These are phyloP conservation scores for Thaumetopoea pityocampa DNA, from an alignment of 1,140 invertebrate genomes.

Conservation along the genomic window DNA sequence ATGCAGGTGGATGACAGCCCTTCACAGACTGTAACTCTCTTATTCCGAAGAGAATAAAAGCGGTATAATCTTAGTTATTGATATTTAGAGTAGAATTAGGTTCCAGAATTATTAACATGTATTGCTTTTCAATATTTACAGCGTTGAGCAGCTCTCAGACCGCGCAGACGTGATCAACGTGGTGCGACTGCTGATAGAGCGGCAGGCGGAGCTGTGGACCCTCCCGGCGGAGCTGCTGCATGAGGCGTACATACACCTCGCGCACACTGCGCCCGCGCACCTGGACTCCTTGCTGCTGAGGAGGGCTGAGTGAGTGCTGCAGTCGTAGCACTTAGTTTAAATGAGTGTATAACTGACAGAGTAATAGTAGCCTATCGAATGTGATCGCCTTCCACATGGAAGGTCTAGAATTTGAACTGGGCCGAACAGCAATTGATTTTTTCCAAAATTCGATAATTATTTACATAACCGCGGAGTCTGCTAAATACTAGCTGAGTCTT, in stretches of 20 bases:
- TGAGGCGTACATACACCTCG: slow-evolving; percentile 89
- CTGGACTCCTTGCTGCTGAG: slow-evolving; percentile 81
- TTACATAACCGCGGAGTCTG: too few relatives aligned
- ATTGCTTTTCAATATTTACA: slow-evolving; percentile 26
- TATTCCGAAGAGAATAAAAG: not conserved
- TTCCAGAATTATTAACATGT: not conserved
- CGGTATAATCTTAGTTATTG: too few relatives aligned
- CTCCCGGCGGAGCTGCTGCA: slow-evolving; percentile 88
- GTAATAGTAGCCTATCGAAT: too few relatives aligned
- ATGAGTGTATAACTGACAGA: too few relatives aligned
- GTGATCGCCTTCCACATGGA: too few relatives aligned
- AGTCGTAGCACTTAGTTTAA: too few relatives aligned
- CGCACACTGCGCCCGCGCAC: slow-evolving; percentile 87
- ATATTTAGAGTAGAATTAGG: too few relatives aligned
- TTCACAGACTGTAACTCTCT: not conserved
- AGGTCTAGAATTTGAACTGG: too few relatives aligned
- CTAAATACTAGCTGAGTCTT: too few relatives aligned
- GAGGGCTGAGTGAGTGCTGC: slow-evolving; percentile 75
- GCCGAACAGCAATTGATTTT: too few relatives aligned
- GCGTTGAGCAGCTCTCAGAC: slow-evolving; percentile 85
- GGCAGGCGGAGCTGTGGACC: slow-evolving; percentile 85
- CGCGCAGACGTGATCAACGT: slow-evolving; percentile 93
- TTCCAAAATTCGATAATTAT: too few relatives aligned
- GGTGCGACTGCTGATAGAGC: slow-evolving; percentile 87
- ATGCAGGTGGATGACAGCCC: too few relatives aligned